Conservation (phyloP, 2,888 invertebrate genomes). For the Oeneis ivallda region DNA sequence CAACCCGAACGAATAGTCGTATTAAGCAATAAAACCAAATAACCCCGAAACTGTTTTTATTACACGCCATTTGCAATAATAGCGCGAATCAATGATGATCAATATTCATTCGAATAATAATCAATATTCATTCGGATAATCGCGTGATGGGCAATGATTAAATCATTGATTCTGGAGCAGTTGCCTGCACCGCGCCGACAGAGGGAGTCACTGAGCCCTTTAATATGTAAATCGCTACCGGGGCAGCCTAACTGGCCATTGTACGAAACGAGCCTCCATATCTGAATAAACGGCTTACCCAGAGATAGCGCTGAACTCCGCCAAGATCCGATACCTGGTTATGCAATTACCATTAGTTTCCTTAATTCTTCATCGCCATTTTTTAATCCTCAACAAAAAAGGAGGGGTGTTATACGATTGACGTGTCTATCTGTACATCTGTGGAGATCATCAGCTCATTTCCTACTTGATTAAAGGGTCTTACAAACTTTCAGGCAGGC, state of each 20-base stretch:
- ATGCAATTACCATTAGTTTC: not conserved
- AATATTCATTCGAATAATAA: conserved; percentile 38
- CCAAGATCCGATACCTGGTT: conserved; percentile 6
- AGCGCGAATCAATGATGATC: conserved; percentile 35
- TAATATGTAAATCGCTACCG: conserved; percentile 62
- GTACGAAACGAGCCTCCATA: conserved; percentile 50
- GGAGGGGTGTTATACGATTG: too few species aligned
- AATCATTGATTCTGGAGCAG: conserved; percentile 50
- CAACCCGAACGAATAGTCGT: conserved; percentile 23
- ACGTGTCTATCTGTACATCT: too few species aligned
- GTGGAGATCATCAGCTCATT: too few species aligned
- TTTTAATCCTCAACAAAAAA: too few species aligned
- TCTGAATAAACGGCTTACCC: conserved; percentile 48
- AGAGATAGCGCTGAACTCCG: conserved; percentile 7
- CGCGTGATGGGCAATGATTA: conserved; percentile 47
- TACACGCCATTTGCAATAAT: conserved; percentile 23
- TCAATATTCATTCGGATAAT: conserved; percentile 34
- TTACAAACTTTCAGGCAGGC: too few species aligned
- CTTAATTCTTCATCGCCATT: not conserved
- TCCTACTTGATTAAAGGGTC: too few species aligned
- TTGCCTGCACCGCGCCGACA: conserved; percentile 41
- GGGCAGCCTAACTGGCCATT: conserved; percentile 59
- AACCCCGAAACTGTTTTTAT: conserved; percentile 30
- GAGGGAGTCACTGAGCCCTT: conserved; percentile 52
- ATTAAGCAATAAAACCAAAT: conserved; percentile 28